Evolutionary conservation across 1,140 invertebrate genomes (phyloP), one percentile per base, ranked within the genome.

Genomic region (Drosophila sturtevanti): DNA sequence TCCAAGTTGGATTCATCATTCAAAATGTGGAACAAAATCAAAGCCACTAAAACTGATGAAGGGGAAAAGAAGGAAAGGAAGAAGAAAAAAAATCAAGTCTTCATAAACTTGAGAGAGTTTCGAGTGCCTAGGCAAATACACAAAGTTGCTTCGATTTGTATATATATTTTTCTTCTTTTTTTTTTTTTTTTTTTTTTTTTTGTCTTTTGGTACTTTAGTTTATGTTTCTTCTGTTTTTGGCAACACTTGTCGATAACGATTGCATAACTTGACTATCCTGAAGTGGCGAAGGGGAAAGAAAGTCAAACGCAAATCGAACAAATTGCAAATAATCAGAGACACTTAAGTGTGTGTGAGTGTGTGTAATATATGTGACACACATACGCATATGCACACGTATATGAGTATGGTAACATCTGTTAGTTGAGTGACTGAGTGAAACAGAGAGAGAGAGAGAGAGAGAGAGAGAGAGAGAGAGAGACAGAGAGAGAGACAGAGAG

Each of bases 241-340:
- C 59, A 76, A 75, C 78, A 81, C 79, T 79, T 81, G 79, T 72
- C 77, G 63, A 76, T 79, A 63, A 79, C 68, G 68, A 84, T 84
- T 84, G 72, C 80, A 84, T 84, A 84, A 84, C 80, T 79, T 76
- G 61, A 41, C 67, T 60, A 81, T 71, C 52, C 52, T 68, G 61
- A 72, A 76, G 80, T 84, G 62, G 60, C 79, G 63, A 70, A 74
- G 63, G 65, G 72, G 58, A 24, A 38, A 44, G 34, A 70, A 78
- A 65, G 67, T 72, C 22, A 48, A 44, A 58, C 54, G 44, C 67
- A 67, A 80, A 73, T 78, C 73, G 73, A 74, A 86, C 80, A 75
- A 86, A 86, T 86, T 81, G 73, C 81, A 85, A 85, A 85, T 85
- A 84, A 84, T 84, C 80, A 76, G 84, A 84, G 80, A 84, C 76